phyloP scores from a whole-genome alignment of 1,140 invertebrate species.

The Camponotus pennsylvanicus region DNA sequence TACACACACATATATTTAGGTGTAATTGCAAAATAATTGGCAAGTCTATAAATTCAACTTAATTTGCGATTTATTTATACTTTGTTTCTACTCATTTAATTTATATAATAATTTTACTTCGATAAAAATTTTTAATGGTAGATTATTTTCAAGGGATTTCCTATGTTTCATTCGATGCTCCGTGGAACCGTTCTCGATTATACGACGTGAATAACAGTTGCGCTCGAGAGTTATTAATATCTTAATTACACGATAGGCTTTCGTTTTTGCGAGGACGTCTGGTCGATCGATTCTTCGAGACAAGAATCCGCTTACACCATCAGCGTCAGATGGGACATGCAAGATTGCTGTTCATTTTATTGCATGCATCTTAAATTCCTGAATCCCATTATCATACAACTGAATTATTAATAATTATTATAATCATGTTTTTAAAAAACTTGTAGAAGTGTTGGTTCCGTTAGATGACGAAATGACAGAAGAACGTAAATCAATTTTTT shows the following conservation, averaged over 20 bases:
- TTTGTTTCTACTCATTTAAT: too few relatives aligned
- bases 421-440: background rate
- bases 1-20: background rate
- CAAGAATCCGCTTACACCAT: conserved; percentile 1
- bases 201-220: conserved; percentile 1
- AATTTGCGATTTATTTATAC: background rate
- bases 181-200: conserved; percentile 33
- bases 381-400: background rate
- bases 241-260: conserved; percentile 69
- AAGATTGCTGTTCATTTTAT: background rate
- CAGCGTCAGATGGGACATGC: background rate
- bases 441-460: background rate
- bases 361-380: conserved; percentile 6
- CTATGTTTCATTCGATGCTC: background rate
- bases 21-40: background rate
- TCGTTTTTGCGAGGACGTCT: conserved; percentile 71
- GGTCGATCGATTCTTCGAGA: conserved; percentile 56
- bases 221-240: conserved; percentile 74
- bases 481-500: background rate
- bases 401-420: conserved; percentile 3
- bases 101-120: background rate
- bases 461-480: background rate
- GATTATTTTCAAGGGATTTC: background rate
- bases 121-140: background rate
- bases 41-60: background rate